A percentile compares a stretch with the other conserved stretches of the same genome.
These are phyloP conservation scores for Agraylea sexmaculata DNA, from an alignment of 1,140 invertebrate species.

Conservation along the genomic window DNA sequence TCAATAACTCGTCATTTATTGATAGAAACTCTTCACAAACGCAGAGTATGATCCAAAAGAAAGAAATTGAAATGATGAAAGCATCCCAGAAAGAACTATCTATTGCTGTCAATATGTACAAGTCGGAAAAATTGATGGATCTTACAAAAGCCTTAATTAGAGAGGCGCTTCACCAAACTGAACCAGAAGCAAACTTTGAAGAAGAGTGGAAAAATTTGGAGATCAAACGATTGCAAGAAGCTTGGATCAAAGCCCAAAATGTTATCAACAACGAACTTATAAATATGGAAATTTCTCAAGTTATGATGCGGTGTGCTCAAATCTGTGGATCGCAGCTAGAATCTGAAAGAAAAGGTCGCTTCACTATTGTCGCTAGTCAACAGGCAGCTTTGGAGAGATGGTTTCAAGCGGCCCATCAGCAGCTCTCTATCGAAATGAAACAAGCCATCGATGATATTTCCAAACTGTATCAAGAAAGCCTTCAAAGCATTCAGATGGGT, in stretches of 20 bases:
- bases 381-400: constrained; percentile 53
- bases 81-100: constrained; percentile 49
- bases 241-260: constrained; percentile 55
- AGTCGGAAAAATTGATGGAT: constrained; percentile 53
- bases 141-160: constrained; percentile 51
- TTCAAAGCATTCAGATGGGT: constrained; percentile 29
- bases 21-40: constrained; percentile 24
- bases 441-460: constrained; percentile 52
- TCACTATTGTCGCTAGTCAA: constrained; percentile 47
- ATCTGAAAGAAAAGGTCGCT: constrained; percentile 34
- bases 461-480: constrained; percentile 47
- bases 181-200: constrained; percentile 28
- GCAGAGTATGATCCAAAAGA: constrained; percentile 30
- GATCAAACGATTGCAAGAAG: constrained; percentile 44
- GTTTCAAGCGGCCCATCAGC: constrained; percentile 54
- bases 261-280: constrained; percentile 58
- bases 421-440: constrained; percentile 56
- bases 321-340: constrained; percentile 45
- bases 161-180: constrained; percentile 47
- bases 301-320: constrained; percentile 52
- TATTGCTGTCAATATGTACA: constrained; percentile 48
- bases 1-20: constrained; percentile 26
- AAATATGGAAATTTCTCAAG: constrained; percentile 59
- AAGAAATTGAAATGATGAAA: constrained; percentile 45
- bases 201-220: constrained; percentile 28